phyloP scores from a whole-genome alignment of 2,888 invertebrate species.

The Drosophila subsilvestris region DNA sequence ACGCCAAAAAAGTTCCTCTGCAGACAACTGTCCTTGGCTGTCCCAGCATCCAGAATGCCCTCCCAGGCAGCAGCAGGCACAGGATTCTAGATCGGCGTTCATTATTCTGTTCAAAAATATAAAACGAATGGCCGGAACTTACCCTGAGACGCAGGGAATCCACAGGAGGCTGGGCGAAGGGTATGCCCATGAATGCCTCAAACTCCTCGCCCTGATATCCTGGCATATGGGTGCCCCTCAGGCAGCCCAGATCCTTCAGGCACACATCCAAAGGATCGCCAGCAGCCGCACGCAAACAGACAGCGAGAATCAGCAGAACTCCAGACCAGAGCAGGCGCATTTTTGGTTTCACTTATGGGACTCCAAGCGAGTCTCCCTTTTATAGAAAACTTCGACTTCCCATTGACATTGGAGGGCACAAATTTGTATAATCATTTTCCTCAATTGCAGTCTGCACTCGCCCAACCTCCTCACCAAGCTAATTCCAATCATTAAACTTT shows the following conservation, averaged over 20 bases:
- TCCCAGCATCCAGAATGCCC: constrained; percentile 77
- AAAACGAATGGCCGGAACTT: constrained; percentile 77
- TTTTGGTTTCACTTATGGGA: neutral
- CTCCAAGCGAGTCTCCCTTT: neutral
- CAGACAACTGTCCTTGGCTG: constrained; percentile 83
- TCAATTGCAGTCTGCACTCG: neutral
- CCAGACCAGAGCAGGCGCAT: constrained; percentile 1
- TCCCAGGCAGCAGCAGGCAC: constrained; percentile 71
- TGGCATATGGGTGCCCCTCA: constrained; percentile 70
- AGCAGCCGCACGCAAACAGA: neutral
- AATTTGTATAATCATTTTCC: neutral
- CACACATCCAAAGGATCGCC: constrained; percentile 65
- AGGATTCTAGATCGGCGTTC: constrained; percentile 74
- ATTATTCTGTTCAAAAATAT: neutral
- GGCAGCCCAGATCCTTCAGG: constrained; percentile 68
- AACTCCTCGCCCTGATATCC: constrained; percentile 70
- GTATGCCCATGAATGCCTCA: constrained; percentile 83
- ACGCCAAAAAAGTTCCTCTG: constrained; percentile 85
- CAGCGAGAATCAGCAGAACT: constrained; percentile 30
- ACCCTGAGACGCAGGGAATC: constrained; percentile 79
- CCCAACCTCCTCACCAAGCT: neutral
- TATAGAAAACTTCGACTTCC: neutral
- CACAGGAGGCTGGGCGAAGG: constrained; percentile 82
- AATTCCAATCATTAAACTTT: neutral
- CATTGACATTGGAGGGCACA: neutral